These are phyloP conservation scores for Tipula vernalis DNA, from an alignment of 2,888 invertebrate species.

Conservation along the genomic window DNA sequence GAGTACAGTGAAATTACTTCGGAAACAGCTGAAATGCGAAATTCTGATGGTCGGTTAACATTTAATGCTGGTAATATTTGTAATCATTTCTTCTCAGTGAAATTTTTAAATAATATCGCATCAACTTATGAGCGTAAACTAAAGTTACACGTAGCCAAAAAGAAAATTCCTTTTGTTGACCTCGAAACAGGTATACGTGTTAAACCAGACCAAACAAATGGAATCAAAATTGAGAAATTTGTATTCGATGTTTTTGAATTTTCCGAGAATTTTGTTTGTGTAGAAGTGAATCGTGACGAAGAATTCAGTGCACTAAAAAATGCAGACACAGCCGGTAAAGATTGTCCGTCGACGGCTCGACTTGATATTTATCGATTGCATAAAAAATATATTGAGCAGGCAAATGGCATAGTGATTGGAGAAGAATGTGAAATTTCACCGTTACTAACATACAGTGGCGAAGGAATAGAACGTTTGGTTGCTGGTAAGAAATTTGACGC, in stretches of 20 bases:
- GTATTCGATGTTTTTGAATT: conserved; percentile 97
- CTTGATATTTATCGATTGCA: conserved; percentile 66
- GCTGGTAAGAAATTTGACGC: conserved; percentile 52
- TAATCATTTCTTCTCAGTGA: conserved; percentile 89
- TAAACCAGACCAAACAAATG: conserved; percentile 76
- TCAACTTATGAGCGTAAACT: conserved; percentile 58
- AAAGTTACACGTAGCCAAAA: conserved; percentile 89
- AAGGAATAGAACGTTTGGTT: conserved; percentile 58
- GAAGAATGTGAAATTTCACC: conserved; percentile 83
- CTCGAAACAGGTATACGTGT: conserved; percentile 48
- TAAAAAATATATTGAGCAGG: conserved; percentile 62
- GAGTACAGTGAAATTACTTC: conserved; percentile 95
- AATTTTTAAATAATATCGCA: conserved; percentile 68
- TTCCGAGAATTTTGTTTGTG: conserved; percentile 78
- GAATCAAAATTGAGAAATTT: conserved; percentile 98
- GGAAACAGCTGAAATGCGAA: conserved; percentile 69
- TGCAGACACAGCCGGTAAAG: conserved; percentile 71
- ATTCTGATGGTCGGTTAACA: conserved; percentile 64
- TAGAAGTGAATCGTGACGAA: conserved; percentile 81
- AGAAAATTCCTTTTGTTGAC: conserved; percentile 86
- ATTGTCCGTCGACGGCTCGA: conserved; percentile 80
- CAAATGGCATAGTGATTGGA: conserved; percentile 62
- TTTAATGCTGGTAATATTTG: conserved; percentile 97
- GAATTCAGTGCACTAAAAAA: conserved; percentile 98
- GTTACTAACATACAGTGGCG: conserved; percentile 79